Percentiles rank a stretch among this genome's conserved stretches.
Conservation (phyloP, 1,140 invertebrate species). For the Drosophila orena region DNA sequence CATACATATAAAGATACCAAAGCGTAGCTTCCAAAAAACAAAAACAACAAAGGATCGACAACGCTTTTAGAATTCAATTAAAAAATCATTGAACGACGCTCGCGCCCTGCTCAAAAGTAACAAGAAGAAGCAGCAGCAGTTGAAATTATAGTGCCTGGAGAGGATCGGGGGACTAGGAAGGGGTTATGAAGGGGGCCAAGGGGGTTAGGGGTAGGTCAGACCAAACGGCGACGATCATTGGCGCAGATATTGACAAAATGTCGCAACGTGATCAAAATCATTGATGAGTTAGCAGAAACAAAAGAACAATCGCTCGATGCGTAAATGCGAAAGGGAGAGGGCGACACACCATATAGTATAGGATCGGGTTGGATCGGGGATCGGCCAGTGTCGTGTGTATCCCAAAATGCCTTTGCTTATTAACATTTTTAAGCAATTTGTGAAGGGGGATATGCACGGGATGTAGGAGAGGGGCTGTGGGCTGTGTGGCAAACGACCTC, state of each 20-base stretch:
- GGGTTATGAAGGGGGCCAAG: neutral
- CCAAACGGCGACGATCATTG: constrained; percentile 70
- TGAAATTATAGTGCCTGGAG: constrained; percentile 5
- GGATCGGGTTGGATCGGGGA: constrained; percentile 34
- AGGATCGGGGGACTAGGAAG: neutral
- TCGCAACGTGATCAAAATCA: constrained; percentile 82
- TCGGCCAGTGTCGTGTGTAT: constrained; percentile 38
- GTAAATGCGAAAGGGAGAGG: neutral
- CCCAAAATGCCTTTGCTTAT: constrained; percentile 62
- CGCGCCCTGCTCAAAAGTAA: constrained; percentile 39
- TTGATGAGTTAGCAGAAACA: constrained; percentile 75
- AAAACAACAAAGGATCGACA: constrained; percentile 61
- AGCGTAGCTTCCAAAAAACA: constrained; percentile 60
- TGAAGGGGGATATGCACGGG: neutral
- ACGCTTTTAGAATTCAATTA: constrained; percentile 83
- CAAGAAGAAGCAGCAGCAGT: constrained; percentile 4
- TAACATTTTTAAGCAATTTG: constrained; percentile 62
- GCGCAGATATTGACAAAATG: constrained; percentile 84
- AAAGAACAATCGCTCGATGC: constrained; percentile 30
- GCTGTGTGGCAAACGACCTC: constrained; percentile 24
- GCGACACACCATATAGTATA: constrained; percentile 41
- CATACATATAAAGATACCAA: constrained; percentile 64
- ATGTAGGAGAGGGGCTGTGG: neutral
- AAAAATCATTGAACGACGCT: constrained; percentile 76
- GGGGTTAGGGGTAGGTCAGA: constrained; percentile 32